Evolutionary conservation across 2,888 invertebrate species (phyloP), one percentile per base, ranked within the genome.

Genomic region (Cybosia mesomella): DNA sequence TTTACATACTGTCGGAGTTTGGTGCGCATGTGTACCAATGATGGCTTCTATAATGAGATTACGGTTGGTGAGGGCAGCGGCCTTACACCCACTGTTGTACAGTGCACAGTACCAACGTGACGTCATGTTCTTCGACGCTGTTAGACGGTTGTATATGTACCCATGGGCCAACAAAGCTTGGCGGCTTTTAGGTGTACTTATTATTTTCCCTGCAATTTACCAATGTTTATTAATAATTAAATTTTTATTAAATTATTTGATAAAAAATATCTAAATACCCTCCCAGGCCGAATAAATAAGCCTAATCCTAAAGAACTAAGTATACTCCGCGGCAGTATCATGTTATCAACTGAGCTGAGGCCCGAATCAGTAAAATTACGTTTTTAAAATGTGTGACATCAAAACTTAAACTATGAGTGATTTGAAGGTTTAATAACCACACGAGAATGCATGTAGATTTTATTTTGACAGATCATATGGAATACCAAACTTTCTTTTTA

Each of bases 31-130:
- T 74, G 58, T 21, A 9, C 75, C 75, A 53, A 64, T 58, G 2
- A 63, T 24, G 10, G 58, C 24, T 11, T 34, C 49, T 22, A 77
- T 57, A 34, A 66, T 10, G n/a, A 71, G n/a, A 8, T 66, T n/a
- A 2, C 58, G n/a, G 22, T 60, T 67, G 9, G 74, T 74, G 62
- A 80, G 70, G 9, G 90, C 67, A 15, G 77, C 73, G 1, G 89
- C 90, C 4, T 81, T 84, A 62, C 91, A 91, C 3, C 87, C 87
- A 1, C 22, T 57, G 21, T 69, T 66, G 34, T 77, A 80, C 18
- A 71, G 74, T 5, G 73, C 69, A 62, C 86, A 86, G 7, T 74
- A 72, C 85, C 84, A 85, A 0, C 85, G 72, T 34, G 57, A 77
- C 9, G 60, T 74, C 0, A 54, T 55, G 10, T 72, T 24, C 53